Evolutionary conservation across 2,797 vertebrate species (phyloP).

Genomic region (Leptodactylus fallax): DNA sequence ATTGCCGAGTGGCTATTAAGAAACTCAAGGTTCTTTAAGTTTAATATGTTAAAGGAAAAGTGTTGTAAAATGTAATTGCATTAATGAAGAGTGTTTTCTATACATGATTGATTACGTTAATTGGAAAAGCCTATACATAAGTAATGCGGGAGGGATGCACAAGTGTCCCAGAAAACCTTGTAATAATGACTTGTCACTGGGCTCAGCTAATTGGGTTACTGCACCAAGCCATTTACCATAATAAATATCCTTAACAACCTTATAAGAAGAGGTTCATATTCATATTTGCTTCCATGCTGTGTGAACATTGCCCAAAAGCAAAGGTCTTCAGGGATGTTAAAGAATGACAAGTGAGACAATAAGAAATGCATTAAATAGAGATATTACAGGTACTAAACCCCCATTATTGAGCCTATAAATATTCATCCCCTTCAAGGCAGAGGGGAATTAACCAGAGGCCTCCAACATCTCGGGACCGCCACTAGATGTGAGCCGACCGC

Average conservation of each 20-base stretch:
- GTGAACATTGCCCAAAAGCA: conserved; percentile 8
- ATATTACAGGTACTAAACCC: neutral
- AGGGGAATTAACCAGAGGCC: too few species aligned
- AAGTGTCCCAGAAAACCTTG: conserved; percentile 15
- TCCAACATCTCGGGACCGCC: too few species aligned
- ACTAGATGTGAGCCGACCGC: too few species aligned
- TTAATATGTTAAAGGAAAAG: conserved; percentile 41
- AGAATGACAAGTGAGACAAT: neutral
- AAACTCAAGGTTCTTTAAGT: conserved; percentile 46
- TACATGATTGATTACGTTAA: conserved; percentile 43
- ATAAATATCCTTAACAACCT: neutral
- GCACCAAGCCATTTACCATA: neutral
- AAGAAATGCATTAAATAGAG: neutral
- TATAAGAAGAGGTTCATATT: neutral
- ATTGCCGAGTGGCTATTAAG: conserved; percentile 24
- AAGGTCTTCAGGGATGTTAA: neutral
- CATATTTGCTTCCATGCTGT: neutral
- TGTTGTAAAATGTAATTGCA: conserved; percentile 30
- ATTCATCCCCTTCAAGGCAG: neutral
- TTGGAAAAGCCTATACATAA: conserved; percentile 20
- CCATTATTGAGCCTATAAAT: neutral
- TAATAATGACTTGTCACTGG: neutral
- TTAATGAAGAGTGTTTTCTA: conserved; percentile 42
- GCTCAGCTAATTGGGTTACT: neutral
- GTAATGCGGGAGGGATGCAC: neutral